Conservation (phyloP, 1,140 invertebrate genomes). For the Vollenhovia emeryi region DNA sequence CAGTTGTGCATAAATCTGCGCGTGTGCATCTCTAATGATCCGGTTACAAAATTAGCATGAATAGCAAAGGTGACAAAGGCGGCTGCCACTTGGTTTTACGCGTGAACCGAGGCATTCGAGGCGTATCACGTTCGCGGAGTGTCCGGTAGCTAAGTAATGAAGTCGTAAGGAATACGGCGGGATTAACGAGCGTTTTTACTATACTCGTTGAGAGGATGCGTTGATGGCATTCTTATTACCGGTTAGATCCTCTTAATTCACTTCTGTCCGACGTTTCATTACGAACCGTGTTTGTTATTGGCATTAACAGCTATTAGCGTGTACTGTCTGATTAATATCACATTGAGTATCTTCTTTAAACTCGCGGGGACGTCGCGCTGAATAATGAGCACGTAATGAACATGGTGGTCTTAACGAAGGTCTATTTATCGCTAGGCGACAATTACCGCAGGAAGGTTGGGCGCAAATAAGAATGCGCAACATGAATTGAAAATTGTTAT, state of each 20-base stretch:
- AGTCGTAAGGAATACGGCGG: background rate
- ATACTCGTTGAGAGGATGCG: background rate
- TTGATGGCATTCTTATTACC: background rate
- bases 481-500: background rate
- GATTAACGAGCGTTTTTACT: conserved; percentile 21
- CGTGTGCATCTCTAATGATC: conserved; percentile 44
- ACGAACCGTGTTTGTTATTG: background rate
- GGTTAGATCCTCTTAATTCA: background rate
- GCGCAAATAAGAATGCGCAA: background rate
- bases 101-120: background rate
- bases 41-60: conserved; percentile 32
- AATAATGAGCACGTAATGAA: conserved; percentile 22
- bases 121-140: background rate
- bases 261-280: background rate
- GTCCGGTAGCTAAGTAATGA: conserved; percentile 1
- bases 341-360: background rate
- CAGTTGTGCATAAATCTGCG: conserved; percentile 33
- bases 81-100: background rate
- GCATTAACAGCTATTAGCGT: conserved; percentile 15
- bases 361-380: background rate
- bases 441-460: background rate
- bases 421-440: background rate
- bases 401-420: background rate
- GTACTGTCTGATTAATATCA: conserved; percentile 3
- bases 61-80: conserved; percentile 31